Percentiles rank a stretch among this genome's conserved stretches.
Conservation (phyloP, 23 tunicate species). For the Halocynthia roretzi region DNA sequence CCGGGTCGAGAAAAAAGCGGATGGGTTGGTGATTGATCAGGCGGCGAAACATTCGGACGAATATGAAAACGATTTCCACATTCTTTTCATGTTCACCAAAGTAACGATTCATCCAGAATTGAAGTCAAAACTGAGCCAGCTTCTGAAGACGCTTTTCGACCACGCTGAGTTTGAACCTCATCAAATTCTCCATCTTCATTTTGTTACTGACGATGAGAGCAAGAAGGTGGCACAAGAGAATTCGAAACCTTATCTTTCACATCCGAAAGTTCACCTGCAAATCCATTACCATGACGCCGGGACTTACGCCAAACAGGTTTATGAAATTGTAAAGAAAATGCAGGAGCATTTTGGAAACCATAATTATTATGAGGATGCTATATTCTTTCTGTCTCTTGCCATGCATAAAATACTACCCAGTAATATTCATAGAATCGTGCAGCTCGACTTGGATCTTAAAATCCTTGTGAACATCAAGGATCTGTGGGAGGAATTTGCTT, state of each 20-base stretch:
- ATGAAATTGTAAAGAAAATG: conserved; percentile 29
- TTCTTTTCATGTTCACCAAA: conserved; percentile 65
- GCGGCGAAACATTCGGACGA: conserved; percentile 69
- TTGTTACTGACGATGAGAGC: conserved; percentile 81
- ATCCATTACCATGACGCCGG: conserved; percentile 62
- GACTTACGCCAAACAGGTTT: conserved; percentile 30
- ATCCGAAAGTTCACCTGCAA: conserved; percentile 63
- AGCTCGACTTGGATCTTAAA: conserved; percentile 75
- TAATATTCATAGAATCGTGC: conserved; percentile 63
- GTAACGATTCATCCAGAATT: conserved; percentile 29
- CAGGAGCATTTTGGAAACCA: conserved; percentile 51
- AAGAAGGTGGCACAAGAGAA: conserved; percentile 43
- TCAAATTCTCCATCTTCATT: conserved; percentile 74
- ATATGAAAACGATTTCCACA: conserved; percentile 64
- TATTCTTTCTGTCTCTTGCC: conserved; percentile 72
- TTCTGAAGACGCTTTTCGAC: conserved; percentile 63
- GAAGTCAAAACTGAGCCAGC: conserved; percentile 44
- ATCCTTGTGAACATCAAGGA: conserved; percentile 60
- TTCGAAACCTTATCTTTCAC: conserved; percentile 29
- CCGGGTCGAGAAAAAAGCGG: conserved; percentile 23
- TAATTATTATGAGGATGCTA: conserved; percentile 69
- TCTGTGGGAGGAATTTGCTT: conserved; percentile 72
- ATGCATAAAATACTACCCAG: conserved; percentile 66
- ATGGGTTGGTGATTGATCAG: conserved; percentile 26
- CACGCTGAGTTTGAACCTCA: conserved; percentile 54